Evolutionary conservation across 2,113 vertebrate species (phyloP), one percentile per base, ranked within the genome.

Genomic region (Globicephala melas): DNA sequence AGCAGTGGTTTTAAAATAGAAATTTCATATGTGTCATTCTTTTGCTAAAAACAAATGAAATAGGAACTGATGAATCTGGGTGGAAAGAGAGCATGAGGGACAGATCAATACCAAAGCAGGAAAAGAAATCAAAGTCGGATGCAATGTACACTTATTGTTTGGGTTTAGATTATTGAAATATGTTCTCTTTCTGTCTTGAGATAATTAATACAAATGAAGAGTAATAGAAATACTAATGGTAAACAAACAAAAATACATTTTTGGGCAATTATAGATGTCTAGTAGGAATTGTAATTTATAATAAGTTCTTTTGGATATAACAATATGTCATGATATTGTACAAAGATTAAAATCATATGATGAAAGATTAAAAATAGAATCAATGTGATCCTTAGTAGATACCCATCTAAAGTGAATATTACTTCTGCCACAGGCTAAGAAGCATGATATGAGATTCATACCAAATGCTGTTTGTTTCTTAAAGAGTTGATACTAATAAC

Each of bases 271-370:
- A 10, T 88, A 92, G 36, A 55, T 84, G 41, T 25, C 25, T 76
- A 79, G 33, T 94, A 20, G 25, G 36, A 81, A 95, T 86, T 53
- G 10, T 13, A 87, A 76, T 62, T 89, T 82, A 82, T 83, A 73
- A 71, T 38, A 71, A 83, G 53, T 73, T 94, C 0, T 93, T 97
- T 93, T 96, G 26, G 2, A 50, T 89, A 83, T 97, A 82, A 65
- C 10, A 68, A 8, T 77, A 76, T 76, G 8, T 68, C 13, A 41
- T 70, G 4, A 7, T 77, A 85, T 12, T 71, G 1, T 31, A 58
- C 50, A 91, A 87, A 77, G 31, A 2, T 58, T 55, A 95, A 95
- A 89, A 76, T 8, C 8, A 91, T 17, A 31, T 55, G 26, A 94
- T 73, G 41, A 89, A 33, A 77, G 41, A 85, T 68, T 93, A 28